A percentile compares a stretch with the other conserved stretches of the same genome.
phyloP scores from a whole-genome alignment of 53 echinoderm and acorn worm genomes.

The Zoroaster sp. region DNA sequence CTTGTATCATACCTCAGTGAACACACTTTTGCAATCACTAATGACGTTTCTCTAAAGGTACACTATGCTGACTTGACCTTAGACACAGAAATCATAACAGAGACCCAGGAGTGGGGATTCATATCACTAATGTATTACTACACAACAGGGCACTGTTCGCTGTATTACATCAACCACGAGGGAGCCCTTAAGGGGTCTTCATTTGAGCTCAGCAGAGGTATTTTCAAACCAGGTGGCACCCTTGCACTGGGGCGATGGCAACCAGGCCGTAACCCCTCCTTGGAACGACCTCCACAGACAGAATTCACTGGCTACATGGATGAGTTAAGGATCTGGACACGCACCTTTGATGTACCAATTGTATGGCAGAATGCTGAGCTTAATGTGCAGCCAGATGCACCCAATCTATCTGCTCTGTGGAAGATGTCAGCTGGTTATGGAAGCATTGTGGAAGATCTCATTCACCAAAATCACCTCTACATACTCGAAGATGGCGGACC shows the following conservation, averaged over 20 bases:
- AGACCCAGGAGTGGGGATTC: conserved; percentile 67
- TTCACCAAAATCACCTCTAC: conserved; percentile 50
- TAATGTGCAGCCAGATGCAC: conserved; percentile 55
- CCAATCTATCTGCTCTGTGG: conserved; percentile 71
- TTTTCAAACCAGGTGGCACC: conserved; percentile 67
- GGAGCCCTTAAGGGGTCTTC: conserved; percentile 57
- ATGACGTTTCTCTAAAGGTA: conserved; percentile 63
- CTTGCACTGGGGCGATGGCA: conserved; percentile 82
- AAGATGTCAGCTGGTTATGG: conserved; percentile 79
- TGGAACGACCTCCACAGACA: conserved; percentile 43
- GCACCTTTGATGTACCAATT: conserved; percentile 57
- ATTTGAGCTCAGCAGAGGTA: conserved; percentile 18
- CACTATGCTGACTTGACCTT: conserved; percentile 50
- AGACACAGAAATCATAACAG: conserved; percentile 66
- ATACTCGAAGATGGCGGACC: conserved; percentile 62
- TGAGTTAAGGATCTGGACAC: conserved; percentile 79
- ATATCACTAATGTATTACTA: conserved; percentile 72
- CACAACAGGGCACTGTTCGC: conserved; percentile 39
- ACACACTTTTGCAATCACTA: conserved; percentile 66
- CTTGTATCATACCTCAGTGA: conserved; percentile 48
- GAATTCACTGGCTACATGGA: conserved; percentile 78
- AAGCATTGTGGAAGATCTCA: conserved; percentile 44
- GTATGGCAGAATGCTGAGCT: conserved; percentile 68
- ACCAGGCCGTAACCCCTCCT: conserved; percentile 47
- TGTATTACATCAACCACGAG: conserved; percentile 63